phyloP scores from a whole-genome alignment of 2,888 invertebrate species.

The Harpalus rubripes region DNA sequence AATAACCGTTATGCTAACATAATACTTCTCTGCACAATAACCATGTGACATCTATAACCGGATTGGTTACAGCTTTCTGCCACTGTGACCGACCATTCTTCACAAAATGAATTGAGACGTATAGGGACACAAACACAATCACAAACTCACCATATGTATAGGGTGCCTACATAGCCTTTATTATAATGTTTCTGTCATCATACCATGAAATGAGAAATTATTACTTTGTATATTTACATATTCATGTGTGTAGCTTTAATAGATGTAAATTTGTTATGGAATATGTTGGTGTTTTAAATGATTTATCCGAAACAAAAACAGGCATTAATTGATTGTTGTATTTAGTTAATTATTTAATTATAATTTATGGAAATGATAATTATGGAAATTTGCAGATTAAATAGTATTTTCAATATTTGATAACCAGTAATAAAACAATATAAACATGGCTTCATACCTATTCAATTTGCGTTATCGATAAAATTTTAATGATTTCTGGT shows the following conservation, averaged over 20 bases:
- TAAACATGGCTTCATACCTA: constrained; percentile 6
- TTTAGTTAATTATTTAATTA: constrained; percentile 60
- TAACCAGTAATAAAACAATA: constrained; percentile 37
- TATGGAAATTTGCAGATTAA: constrained; percentile 50
- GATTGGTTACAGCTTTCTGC: constrained; percentile 61
- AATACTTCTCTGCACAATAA: constrained; percentile 17
- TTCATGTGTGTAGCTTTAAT: constrained; percentile 23
- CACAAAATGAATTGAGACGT: constrained; percentile 58
- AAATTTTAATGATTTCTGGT: constrained; percentile 46
- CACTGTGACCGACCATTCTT: constrained; percentile 55
- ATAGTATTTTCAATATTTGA: constrained; percentile 46
- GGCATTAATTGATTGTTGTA: constrained; percentile 59
- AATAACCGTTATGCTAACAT: constrained; percentile 43
- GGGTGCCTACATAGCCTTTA: constrained; percentile 21
- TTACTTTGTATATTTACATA: constrained; percentile 36
- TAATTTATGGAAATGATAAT: constrained; percentile 50
- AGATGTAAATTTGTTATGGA: constrained; percentile 41
- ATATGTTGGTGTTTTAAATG: constrained; percentile 38
- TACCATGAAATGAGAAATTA: constrained; percentile 56
- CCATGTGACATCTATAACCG: constrained; percentile 53
- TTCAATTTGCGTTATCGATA: constrained; percentile 33
- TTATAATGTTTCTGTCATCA: constrained; percentile 60
- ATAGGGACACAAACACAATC: constrained; percentile 4
- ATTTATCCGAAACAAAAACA: constrained; percentile 51
- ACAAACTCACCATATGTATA: constrained; percentile 7